Evolutionary conservation across 2,113 vertebrate species (phyloP).

Genomic region (Bungarus multicinctus): DNA sequence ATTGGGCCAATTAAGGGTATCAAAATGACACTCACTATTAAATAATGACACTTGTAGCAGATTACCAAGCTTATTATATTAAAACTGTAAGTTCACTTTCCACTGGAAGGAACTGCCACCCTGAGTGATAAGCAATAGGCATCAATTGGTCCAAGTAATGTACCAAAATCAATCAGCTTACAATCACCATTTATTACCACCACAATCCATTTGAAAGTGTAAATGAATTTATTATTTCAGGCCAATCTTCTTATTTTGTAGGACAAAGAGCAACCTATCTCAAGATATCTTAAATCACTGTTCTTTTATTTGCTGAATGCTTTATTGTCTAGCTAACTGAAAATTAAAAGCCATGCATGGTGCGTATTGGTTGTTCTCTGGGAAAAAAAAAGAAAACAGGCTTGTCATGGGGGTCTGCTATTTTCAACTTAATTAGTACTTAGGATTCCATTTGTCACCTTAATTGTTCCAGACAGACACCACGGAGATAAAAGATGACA

Average conservation of each 20-base stretch:
- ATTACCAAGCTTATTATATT: background rate
- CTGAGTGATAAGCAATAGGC: background rate
- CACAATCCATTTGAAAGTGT: background rate
- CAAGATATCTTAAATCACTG: background rate
- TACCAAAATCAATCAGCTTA: background rate
- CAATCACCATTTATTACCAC: background rate
- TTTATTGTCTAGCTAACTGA: background rate
- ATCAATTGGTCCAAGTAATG: background rate
- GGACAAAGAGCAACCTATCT: background rate
- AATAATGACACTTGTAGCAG: background rate
- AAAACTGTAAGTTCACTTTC: background rate
- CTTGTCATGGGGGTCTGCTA: constrained; percentile 39
- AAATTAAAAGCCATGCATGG: background rate
- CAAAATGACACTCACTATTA: background rate
- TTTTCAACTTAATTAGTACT: constrained; percentile 63
- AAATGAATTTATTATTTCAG: background rate
- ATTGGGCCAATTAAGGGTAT: background rate
- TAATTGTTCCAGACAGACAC: constrained; percentile 59
- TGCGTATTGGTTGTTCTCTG: constrained; percentile 24
- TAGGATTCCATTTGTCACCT: constrained; percentile 64
- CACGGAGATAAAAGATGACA: constrained; percentile 18
- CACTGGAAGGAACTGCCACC: background rate
- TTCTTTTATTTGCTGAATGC: background rate
- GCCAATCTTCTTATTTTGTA: background rate
- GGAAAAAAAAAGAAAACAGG: constrained; percentile 46